Evolutionary conservation across 2,113 vertebrate species (phyloP).

Genomic region (Salvator merianae): DNA sequence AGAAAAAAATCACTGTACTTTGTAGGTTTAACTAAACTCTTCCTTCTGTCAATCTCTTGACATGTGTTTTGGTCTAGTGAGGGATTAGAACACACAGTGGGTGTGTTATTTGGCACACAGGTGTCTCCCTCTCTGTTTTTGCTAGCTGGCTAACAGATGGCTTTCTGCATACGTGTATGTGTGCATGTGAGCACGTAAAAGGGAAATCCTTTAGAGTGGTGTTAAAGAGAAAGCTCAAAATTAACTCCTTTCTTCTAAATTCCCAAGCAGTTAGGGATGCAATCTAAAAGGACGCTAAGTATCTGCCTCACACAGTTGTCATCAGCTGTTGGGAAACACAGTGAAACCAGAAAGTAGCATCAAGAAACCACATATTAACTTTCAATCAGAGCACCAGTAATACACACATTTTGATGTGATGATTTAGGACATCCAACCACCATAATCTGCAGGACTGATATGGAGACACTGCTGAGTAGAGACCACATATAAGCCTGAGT

Average conservation of each 20-base stretch:
- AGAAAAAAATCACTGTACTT: slow-evolving; percentile 30
- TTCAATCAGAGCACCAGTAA: not conserved
- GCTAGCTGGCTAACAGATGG: slow-evolving; percentile 17
- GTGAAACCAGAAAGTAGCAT: not conserved
- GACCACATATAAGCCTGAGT: not conserved
- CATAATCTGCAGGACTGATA: not conserved
- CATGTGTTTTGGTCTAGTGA: slow-evolving; percentile 28
- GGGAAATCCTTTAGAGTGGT: not conserved
- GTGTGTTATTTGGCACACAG: not conserved
- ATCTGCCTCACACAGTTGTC: not conserved
- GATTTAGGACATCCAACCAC: not conserved
- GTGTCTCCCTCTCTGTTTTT: not conserved
- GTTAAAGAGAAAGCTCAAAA: not conserved
- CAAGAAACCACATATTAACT: not conserved
- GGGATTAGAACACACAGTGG: slow-evolving; percentile 26
- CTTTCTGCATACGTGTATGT: slow-evolving; percentile 21
- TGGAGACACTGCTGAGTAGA: not conserved
- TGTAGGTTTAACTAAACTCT: not conserved
- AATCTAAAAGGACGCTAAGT: fast-evolving
- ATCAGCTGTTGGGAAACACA: not conserved
- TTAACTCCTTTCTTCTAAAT: not conserved
- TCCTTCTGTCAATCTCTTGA: slow-evolving; percentile 39
- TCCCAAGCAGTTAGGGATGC: not conserved
- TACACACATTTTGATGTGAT: not conserved
- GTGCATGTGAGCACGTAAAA: not conserved